Conservation (phyloP, 2,888 invertebrate species). For the Drosophila parthenogenetica region DNA sequence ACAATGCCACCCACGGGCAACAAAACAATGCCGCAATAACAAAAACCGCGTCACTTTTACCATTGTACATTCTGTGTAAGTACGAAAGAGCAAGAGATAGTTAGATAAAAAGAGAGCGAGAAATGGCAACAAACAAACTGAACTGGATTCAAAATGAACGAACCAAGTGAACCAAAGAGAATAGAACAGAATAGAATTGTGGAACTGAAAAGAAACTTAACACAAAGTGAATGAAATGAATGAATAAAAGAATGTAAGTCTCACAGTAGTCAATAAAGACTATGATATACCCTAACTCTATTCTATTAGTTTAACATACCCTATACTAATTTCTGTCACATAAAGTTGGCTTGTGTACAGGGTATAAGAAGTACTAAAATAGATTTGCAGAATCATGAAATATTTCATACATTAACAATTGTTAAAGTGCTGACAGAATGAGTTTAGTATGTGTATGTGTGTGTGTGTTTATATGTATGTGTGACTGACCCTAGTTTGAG, state of each 20-base stretch:
- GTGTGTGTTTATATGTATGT: constrained; percentile 21
- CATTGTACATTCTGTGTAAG: constrained; percentile 29
- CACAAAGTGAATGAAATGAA: constrained; percentile 57
- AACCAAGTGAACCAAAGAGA: constrained; percentile 43
- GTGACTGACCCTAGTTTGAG: constrained; percentile 44
- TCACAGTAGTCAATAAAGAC: constrained; percentile 35
- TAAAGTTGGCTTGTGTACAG: neutral
- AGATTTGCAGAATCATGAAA: constrained; percentile 72
- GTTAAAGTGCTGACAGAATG: constrained; percentile 45
- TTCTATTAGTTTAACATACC: neutral
- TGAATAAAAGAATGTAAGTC: constrained; percentile 60
- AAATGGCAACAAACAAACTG: constrained; percentile 51
- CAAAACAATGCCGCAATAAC: constrained; percentile 49
- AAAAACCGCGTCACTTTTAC: constrained; percentile 58
- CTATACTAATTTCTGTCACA: neutral
- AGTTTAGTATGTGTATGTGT: constrained; percentile 21
- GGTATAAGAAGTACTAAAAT: constrained; percentile 42
- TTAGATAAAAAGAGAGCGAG: neutral
- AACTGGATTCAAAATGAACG: constrained; percentile 56
- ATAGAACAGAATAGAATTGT: constrained; percentile 22
- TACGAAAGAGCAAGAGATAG: neutral
- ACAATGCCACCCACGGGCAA: neutral
- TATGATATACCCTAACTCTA: constrained; percentile 5
- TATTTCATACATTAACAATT: constrained; percentile 79
- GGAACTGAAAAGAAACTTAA: constrained; percentile 21